Percentiles rank a stretch among this genome's conserved stretches.
These are phyloP conservation scores for Aporrectodea caliginosa DNA, from an alignment of 1,140 invertebrate genomes.

Conservation along the genomic window DNA sequence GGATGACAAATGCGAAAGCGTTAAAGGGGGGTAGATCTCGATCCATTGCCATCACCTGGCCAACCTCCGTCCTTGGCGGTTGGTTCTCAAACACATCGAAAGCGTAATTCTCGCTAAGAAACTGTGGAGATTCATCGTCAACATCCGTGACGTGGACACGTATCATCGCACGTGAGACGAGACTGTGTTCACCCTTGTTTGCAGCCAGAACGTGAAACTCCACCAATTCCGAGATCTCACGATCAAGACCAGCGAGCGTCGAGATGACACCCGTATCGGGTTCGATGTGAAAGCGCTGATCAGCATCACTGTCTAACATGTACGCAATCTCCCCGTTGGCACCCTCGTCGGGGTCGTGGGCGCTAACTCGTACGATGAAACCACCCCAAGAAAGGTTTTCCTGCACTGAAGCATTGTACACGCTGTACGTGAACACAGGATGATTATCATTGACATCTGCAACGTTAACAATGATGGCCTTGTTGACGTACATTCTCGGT, in stretches of 20 bases:
- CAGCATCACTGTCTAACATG: constrained; percentile 9
- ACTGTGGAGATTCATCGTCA: constrained; percentile 26
- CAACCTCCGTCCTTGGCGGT: constrained; percentile 18
- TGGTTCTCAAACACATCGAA: constrained; percentile 23
- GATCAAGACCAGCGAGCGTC: constrained; percentile 75
- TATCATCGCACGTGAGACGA: not conserved
- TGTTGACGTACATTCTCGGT: not conserved
- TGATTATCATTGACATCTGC: constrained; percentile 20
- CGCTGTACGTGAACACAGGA: constrained; percentile 18
- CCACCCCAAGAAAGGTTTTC: constrained; percentile 15
- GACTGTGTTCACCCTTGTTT: not conserved
- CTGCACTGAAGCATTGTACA: constrained; percentile 12
- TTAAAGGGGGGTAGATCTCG: not conserved
- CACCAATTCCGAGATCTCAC: constrained; percentile 60
- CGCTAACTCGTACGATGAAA: constrained; percentile 26
- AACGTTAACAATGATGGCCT: constrained; percentile 1
- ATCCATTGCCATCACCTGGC: constrained; percentile 13
- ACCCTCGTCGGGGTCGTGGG: constrained; percentile 23
- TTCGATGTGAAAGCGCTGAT: constrained; percentile 71
- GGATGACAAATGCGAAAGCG: constrained; percentile 6
- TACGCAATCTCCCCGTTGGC: constrained; percentile 23
- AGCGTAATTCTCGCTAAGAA: constrained; percentile 13
- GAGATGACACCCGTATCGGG: constrained; percentile 78
- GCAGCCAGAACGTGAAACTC: not conserved
- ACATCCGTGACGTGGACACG: not conserved